Evolutionary conservation across 1,140 invertebrate genomes (phyloP).

Genomic region (Zaprionus gabonicus): DNA sequence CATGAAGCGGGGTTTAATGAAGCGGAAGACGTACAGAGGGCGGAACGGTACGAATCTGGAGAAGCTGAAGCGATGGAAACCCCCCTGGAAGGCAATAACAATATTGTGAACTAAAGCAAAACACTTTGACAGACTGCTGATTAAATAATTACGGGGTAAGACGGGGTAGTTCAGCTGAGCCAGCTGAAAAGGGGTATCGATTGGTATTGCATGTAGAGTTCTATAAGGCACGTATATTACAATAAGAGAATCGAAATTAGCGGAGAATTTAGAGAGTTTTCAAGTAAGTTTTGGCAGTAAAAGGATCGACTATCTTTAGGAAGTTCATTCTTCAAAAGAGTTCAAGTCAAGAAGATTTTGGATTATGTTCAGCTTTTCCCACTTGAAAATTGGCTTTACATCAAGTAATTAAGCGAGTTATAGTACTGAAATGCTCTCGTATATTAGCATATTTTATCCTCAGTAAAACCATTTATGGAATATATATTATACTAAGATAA

Average conservation of each 20-base stretch:
- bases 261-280: too few species aligned
- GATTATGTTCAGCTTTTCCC: too few species aligned
- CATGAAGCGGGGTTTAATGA: conserved; percentile 56
- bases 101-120: conserved; percentile 27
- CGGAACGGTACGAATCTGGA: neutral
- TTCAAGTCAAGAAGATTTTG: too few species aligned
- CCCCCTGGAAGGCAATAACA: conserved; percentile 11
- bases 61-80: neutral
- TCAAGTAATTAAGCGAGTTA: too few species aligned
- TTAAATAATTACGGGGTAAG: conserved; percentile 27
- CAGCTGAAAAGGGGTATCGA: neutral
- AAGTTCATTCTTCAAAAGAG: too few species aligned
- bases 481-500: too few species aligned
- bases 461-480: too few species aligned
- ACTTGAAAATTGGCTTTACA: too few species aligned
- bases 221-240: neutral
- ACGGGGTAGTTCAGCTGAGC: neutral
- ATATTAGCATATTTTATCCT: too few species aligned
- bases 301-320: too few species aligned
- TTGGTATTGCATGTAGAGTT: neutral
- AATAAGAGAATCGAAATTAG: neutral
- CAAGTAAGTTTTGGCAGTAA: rapidly evolving
- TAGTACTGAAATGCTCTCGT: too few species aligned
- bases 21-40: conserved; percentile 41
- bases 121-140: conserved; percentile 26